Evolutionary conservation across 2,113 vertebrate species (phyloP).

Genomic region (Pelusios castaneus): DNA sequence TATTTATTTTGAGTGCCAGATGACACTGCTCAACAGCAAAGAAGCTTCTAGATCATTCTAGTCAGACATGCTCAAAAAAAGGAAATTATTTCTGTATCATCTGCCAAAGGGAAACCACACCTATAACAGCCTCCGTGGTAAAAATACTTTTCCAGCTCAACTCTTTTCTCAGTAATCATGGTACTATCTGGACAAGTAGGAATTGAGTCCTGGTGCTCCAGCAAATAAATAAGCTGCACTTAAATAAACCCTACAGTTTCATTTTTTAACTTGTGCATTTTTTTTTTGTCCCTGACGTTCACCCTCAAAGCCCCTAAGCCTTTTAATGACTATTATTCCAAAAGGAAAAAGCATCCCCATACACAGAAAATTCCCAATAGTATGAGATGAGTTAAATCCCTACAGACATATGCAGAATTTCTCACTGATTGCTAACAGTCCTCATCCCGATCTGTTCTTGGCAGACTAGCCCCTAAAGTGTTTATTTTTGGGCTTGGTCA

Average conservation of each 20-base stretch:
- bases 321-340: constrained; percentile 32
- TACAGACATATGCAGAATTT: neutral
- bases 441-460: neutral
- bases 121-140: constrained; percentile 27
- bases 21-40: neutral
- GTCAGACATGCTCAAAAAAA: neutral
- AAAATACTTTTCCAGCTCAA: neutral
- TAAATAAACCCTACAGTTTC: accelerated
- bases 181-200: constrained; percentile 15
- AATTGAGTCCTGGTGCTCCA: constrained; percentile 31
- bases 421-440: neutral
- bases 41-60: neutral
- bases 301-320: constrained; percentile 11
- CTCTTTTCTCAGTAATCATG: neutral
- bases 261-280: neutral
- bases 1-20: neutral
- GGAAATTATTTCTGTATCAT: neutral
- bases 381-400: neutral
- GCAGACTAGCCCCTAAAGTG: neutral
- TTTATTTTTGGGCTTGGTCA: neutral
- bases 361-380: constrained; percentile 1
- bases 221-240: constrained; percentile 38
- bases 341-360: constrained; percentile 20
- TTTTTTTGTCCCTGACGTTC: constrained; percentile 24
- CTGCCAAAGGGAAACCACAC: constrained; percentile 1